Base-by-base conservation (phyloP, 2,888 invertebrate genomes). In the Cheilosia soror region DNA sequence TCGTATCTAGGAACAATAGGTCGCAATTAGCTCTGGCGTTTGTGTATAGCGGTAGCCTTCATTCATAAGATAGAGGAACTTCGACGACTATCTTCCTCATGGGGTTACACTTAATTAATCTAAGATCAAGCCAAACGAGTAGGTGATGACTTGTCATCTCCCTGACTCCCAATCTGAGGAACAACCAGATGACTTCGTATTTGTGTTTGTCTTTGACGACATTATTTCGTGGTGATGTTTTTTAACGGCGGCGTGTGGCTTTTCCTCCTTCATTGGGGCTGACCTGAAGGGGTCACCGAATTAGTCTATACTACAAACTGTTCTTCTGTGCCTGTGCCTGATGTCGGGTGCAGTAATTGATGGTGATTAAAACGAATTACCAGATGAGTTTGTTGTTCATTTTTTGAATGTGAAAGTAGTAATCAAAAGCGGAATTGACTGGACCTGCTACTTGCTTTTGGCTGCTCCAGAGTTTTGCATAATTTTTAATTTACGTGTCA, bases 291-390 rank as follows among this genome's bases (percentile, higher is more conserved):
- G 85, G 81, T 85, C 85, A 81, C 44, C 55, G 62, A 81, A 77
- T 85, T 77, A 85, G 81, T 81, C 68, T 71, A 63, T 40, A 75
- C 55, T 47, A 60, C 49, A 33, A 9, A 11, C 37, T 37, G 37
- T 37, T 25, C 53, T 44, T 44, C 27, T 27, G 13, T n/a, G n/a
- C 29, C n/a, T 40, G n/a, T 25, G 44, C 62, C 49, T 29, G 68
- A 40, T 63, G 79, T 68, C 79, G 62, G 72, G 44, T 31, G 51
- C 81, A 68, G 49, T 55, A 85, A 85, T 85, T 85, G 85, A 77
- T 71, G 58, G 81, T 81, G 85, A 85, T 85, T 85, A 85, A 85
- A 85, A 76, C 81, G 81, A 85, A 85, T 85, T 85, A 85, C 68
- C 49, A 40, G 72, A 77, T 77, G 72, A 76, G 81, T 85, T 66